Conservation (phyloP, 2,113 vertebrate species). For the Uria aalge region DNA sequence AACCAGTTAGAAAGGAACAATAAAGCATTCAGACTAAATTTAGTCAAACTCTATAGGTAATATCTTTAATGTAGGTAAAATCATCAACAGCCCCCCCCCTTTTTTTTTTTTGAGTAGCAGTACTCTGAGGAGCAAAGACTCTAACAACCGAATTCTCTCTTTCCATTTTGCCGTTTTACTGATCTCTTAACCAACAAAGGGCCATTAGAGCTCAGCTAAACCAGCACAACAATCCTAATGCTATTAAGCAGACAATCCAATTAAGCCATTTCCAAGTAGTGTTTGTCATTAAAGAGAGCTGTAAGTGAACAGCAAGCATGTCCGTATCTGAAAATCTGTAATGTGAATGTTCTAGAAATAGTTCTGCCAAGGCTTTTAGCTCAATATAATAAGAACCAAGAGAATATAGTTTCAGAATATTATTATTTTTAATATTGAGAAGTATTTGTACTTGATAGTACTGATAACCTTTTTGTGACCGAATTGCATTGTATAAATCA, state of each 20-base stretch:
- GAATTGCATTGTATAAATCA: neutral
- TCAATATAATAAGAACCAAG: neutral
- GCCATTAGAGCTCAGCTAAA: slow-evolving; percentile 51
- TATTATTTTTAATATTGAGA: neutral
- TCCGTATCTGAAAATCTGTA: neutral
- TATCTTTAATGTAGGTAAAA: neutral
- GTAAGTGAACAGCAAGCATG: slow-evolving; percentile 27
- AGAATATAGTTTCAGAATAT: neutral
- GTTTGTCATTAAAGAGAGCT: slow-evolving; percentile 65
- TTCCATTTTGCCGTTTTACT: slow-evolving; percentile 1
- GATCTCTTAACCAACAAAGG: slow-evolving; percentile 38
- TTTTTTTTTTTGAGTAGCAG: neutral
- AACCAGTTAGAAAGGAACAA: neutral
- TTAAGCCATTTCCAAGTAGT: slow-evolving; percentile 63
- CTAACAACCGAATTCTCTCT: neutral
- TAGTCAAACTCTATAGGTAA: neutral
- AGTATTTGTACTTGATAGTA: neutral
- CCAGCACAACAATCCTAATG: slow-evolving; percentile 52
- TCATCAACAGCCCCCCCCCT: neutral
- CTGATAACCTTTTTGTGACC: neutral
- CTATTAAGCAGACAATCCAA: slow-evolving; percentile 67
- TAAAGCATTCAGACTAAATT: neutral
- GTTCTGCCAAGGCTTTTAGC: neutral
- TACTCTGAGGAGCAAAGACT: neutral
- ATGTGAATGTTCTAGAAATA: neutral